Evolutionary conservation across 2,888 invertebrate genomes (phyloP).

Genomic region (Archips xylosteana): DNA sequence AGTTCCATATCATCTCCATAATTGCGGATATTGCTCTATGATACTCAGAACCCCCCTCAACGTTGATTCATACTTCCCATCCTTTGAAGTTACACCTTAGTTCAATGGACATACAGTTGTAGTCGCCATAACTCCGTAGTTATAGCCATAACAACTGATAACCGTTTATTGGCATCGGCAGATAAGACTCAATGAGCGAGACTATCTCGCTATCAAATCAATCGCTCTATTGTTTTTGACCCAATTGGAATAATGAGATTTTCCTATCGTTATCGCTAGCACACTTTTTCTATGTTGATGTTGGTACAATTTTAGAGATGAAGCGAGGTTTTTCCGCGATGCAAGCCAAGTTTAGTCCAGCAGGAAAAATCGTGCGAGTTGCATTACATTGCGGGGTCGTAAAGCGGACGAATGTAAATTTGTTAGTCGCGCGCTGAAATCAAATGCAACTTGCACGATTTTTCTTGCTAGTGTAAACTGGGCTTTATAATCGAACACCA

Average conservation of each 20-base stretch:
- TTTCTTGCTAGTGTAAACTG: too few relatives aligned
- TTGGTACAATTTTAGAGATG: not conserved
- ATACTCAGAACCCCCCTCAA: conserved; percentile 1
- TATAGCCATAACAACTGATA: conserved; percentile 6
- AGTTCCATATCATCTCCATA: not conserved
- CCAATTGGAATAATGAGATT: conserved; percentile 18
- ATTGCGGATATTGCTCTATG: conserved; percentile 10
- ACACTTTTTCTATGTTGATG: not conserved
- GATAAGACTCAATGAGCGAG: conserved; percentile 22
- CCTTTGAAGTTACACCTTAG: not conserved
- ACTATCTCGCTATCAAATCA: conserved; percentile 31
- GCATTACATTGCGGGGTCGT: too few relatives aligned
- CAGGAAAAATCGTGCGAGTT: too few relatives aligned
- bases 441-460: too few relatives aligned
- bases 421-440: too few relatives aligned
- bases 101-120: not conserved
- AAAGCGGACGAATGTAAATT: too few relatives aligned
- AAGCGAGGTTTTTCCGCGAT: not conserved
- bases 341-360: not conserved
- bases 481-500: too few relatives aligned
- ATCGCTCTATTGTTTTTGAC: conserved; percentile 30
- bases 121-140: not conserved
- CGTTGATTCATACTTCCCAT: not conserved
- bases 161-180: conserved; percentile 25
- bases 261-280: conserved; percentile 16